Conservation (phyloP, 2,113 vertebrate species). For the Alethe castanea region DNA sequence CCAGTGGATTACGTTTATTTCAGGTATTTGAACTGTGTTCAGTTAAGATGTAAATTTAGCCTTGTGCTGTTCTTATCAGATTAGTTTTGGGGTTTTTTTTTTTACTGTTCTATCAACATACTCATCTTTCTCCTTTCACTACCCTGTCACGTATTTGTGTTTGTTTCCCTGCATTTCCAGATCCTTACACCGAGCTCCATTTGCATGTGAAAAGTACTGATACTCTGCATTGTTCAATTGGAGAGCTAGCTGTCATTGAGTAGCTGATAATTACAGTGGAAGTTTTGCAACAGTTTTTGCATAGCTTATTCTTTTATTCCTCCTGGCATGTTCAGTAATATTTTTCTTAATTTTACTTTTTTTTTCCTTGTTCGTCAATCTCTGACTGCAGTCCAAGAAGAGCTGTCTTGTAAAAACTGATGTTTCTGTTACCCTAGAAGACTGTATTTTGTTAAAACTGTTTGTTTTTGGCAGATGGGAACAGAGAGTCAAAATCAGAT, state of each 20-base stretch:
- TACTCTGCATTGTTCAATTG: neutral
- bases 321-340: neutral
- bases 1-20: conserved; percentile 86
- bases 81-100: neutral
- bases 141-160: neutral
- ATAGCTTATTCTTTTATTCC: neutral
- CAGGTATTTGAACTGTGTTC: conserved; percentile 79
- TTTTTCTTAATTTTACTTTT: neutral
- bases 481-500: conserved; percentile 84
- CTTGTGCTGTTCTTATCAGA: neutral
- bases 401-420: neutral
- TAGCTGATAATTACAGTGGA: neutral
- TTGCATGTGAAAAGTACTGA: neutral
- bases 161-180: neutral
- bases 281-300: neutral
- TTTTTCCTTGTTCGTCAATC: neutral
- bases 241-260: neutral
- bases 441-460: neutral
- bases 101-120: neutral
- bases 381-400: neutral
- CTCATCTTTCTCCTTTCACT: neutral
- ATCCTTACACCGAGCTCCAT: neutral
- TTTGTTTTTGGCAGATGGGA: conserved; percentile 80
- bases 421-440: neutral
- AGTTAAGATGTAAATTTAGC: neutral